Evolutionary conservation across 2,888 invertebrate species (phyloP), one percentile per base, ranked within the genome.

Genomic region (Lamellibrachia satsuma): DNA sequence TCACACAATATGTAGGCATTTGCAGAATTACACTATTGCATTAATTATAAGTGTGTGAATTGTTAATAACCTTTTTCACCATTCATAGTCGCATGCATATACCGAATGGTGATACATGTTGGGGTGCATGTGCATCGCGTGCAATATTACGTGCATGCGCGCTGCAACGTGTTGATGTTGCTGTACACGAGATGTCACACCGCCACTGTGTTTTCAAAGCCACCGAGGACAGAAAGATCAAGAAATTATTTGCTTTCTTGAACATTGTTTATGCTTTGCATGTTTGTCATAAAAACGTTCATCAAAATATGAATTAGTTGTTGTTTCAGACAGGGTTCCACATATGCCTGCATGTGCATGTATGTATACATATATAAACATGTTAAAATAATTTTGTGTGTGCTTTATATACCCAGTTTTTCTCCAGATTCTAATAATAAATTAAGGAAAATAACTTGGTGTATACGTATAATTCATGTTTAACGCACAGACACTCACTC

Each of bases 241-340:
- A 39, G 39, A 39, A 39, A 6, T 75, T 22, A 22, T 75, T 75
- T 75, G 75, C 75, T 75, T 75, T 75, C 75, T 75, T 75, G 15
- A 75, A n/a, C 75, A 75, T 75, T 75, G 75, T 75, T 75, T 75
- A 75, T 75, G 75, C 75, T 22, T 75, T 75, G 75, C 75, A 22
- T 75, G 75, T 3, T 75, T 75, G 22, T 75, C 75, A 75, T 75
- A 75, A 75, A 4, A 75, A 75, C 22, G 22, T 75, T 75, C n/a
- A 6, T 75, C 15, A 75, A 75, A 75, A 75, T 75, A 75, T 15
- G 15, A 75, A 75, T 75, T 75, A 22, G 2, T 11, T 75, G 15
- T 75, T 75, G n/a, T 75, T 75, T 75, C 15, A 3, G 75, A n/a
- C n/a, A 75, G 75, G 15, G 75, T 22, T 9, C 39, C 39, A 39